Percentiles rank a stretch among this genome's conserved stretches.
These are phyloP conservation scores for Megastigmus dorsalis DNA, from an alignment of 2,888 invertebrate genomes.

Conservation along the genomic window DNA sequence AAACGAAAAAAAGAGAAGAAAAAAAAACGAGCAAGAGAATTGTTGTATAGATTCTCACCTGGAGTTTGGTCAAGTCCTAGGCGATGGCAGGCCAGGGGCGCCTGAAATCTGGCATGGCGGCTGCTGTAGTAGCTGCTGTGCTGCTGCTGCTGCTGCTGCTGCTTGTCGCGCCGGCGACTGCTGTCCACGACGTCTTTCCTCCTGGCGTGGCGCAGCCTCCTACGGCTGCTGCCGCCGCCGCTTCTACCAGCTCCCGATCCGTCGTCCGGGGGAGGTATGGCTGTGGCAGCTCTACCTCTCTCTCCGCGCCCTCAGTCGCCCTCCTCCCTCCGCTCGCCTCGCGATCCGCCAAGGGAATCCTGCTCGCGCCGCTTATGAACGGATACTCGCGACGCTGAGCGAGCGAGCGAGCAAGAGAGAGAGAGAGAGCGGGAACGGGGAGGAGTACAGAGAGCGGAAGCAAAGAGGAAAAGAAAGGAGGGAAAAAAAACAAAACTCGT, in stretches of 20 bases:
- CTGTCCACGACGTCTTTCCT: slow-evolving; percentile 8
- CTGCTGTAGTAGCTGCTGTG: slow-evolving; percentile 60
- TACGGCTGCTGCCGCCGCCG: not conserved
- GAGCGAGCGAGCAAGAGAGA: too few species aligned
- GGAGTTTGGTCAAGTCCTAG: slow-evolving; percentile 71
- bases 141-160: slow-evolving; percentile 47
- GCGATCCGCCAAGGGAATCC: not conserved
- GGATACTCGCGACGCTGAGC: too few species aligned
- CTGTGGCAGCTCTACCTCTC: too few species aligned
- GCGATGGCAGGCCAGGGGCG: slow-evolving; percentile 67
- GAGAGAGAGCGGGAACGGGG: too few species aligned
- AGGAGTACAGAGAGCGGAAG: too few species aligned
- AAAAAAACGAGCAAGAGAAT: too few species aligned
- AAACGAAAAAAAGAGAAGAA: too few species aligned
- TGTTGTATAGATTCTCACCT: too few species aligned
- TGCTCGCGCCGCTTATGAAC: too few species aligned
- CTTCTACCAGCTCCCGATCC: too few species aligned
- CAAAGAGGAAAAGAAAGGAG: too few species aligned
- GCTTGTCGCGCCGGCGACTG: slow-evolving; percentile 4
- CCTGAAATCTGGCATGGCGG: slow-evolving; percentile 70
- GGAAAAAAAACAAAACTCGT: not conserved
- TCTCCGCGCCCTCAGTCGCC: not conserved
- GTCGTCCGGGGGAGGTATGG: too few species aligned
- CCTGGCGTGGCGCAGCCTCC: not conserved
- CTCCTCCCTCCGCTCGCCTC: not conserved